Base-by-base conservation (phyloP, 2,888 invertebrate genomes). In the Plebejus melissa region DNA sequence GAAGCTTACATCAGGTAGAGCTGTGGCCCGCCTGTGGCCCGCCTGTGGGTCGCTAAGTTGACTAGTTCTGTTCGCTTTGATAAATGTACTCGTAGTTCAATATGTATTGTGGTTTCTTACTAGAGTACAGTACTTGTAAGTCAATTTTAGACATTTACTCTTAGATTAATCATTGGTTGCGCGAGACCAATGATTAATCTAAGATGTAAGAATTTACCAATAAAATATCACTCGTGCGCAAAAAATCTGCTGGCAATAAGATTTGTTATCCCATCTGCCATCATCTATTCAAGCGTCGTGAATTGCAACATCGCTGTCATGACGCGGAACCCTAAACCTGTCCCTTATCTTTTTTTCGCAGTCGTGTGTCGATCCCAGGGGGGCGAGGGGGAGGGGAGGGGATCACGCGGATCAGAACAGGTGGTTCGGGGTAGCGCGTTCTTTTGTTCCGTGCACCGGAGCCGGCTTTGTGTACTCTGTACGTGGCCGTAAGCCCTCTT, bases 321-420 rank as follows among this genome's bases (percentile, higher is more conserved):
- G 9, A 13, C 32, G 9, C 28, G 50, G 32, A 41, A 76, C 74
- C 72, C 13, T 41, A 72, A 74, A 76, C 70, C 69, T 41, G 70
- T 70, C 38, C 28, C 41, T 71, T 46, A 46, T 41, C 46, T 71
- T 71, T 71, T 71, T 71, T 71, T 71, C 46, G 71, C 46, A 46
- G 71, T 71, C 46, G 71, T 71, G 41, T 76, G 72, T 58, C 32
- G 65, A 69, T 32, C 65, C 65, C 13, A 32, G 32, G 32, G 32
- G 28, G 32, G 32, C 11, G 65, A 16, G 16, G 4, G 16, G 13
- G 46, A 2, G 32, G 13, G 13, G 13, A 7, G 36, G 76, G 77
- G 76, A 76, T 72, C 74, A 71, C 28, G 71, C 50, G 46, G 65
- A 77, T 70, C 28, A 58, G 41, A 75, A 76, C 75, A 75, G 75